These are phyloP conservation scores for Anhinga rufa DNA, from an alignment of 2,113 vertebrate genomes.

Conservation along the genomic window DNA sequence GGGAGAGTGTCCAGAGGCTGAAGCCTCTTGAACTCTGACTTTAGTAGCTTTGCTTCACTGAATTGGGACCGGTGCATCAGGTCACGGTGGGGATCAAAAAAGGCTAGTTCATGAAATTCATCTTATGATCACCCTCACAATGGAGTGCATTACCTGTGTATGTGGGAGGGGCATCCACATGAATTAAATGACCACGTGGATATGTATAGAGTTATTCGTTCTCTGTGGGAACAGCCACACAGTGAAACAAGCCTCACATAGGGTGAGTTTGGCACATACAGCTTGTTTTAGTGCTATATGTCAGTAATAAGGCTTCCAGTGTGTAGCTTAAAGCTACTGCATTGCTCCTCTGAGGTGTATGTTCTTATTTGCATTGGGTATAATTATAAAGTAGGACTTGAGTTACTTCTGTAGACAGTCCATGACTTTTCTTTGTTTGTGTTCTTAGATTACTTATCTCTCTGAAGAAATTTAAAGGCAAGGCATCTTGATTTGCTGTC, in stretches of 20 bases:
- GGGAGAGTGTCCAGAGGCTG: background rate
- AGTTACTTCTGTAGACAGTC: background rate
- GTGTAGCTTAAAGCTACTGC: background rate
- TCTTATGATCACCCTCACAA: background rate
- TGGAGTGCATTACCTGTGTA: background rate
- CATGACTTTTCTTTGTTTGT: background rate
- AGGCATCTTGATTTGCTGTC: background rate
- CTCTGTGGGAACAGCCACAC: background rate
- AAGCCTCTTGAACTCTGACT: background rate
- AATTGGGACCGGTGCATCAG: background rate
- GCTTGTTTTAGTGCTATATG: background rate
- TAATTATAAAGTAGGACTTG: background rate
- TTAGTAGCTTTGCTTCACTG: background rate
- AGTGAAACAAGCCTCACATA: background rate
- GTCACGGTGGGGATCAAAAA: background rate
- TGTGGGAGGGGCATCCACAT: background rate
- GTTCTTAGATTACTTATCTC: background rate
- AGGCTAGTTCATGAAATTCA: background rate
- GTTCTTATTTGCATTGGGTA: background rate
- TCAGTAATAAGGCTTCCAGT: background rate
- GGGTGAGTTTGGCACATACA: background rate
- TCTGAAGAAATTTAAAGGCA: background rate
- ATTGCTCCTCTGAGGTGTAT: background rate
- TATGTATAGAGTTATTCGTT: background rate
- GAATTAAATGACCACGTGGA: background rate